Base-by-base conservation (phyloP, 2,113 vertebrate species). In the Nesoenas mayeri region DNA sequence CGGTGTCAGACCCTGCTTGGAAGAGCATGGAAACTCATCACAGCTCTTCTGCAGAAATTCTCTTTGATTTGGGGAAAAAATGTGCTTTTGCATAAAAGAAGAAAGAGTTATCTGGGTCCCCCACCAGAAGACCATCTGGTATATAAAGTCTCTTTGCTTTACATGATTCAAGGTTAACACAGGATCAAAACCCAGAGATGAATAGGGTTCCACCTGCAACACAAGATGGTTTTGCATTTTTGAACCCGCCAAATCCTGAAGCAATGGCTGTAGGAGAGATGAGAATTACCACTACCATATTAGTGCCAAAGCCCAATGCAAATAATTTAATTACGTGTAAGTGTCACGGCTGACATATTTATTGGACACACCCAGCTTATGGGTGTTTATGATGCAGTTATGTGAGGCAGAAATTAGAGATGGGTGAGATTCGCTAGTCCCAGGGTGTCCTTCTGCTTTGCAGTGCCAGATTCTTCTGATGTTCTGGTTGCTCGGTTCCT, bases 391-490 rank as follows among this genome's bases (percentile, higher is more conserved):
- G 22, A 20, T 81, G 77, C 66, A 61, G 58, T 75, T 85, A n/a
- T 1, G 0, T 31, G 48, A 94, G 53, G 72, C 85, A 82, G 83
- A 93, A 92, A 29, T 94, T 89, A 94, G 77, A 91, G 64, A 36
- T 34, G n/a, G 48, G 78, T 66, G 77, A 91, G 79, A 56, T 88
- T 69, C 92, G 53, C 44, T 72, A 26, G 44, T 82, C 29, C 44
- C 54, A 70, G 40, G 66, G 44, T 56, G 53, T 85, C 51, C 17
- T 87, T 80, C 58, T 91, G 28, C 64, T 85, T 42, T 77, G 18
- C 42, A 51, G 21, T 77, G 44, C 25, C 75, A 71, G 56, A 77
- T 64, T 74, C 47, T 83, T 51, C 4, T 1, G n/a, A 9, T 36
- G 15, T 47, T 60, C 64, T 77, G 32, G 5, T 67, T 92, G 57